These are phyloP conservation scores for Toxonevra muliebris DNA, from an alignment of 2,888 invertebrate species.

Conservation along the genomic window DNA sequence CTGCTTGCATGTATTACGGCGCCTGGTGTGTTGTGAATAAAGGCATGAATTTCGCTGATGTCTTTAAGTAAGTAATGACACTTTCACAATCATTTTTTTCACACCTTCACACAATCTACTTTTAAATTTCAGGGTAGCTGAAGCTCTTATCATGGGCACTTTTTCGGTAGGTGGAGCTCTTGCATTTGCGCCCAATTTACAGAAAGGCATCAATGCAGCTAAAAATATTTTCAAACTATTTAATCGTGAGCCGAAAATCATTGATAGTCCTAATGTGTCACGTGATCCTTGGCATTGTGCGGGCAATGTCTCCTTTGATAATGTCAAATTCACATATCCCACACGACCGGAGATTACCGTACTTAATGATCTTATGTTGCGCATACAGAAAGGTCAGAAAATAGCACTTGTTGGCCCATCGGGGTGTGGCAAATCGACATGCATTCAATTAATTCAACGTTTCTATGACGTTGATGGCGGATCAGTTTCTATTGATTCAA, in stretches of 20 bases:
- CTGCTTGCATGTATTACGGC: slow-evolving; percentile 78
- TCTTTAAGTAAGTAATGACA: slow-evolving; percentile 73
- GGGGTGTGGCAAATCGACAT: slow-evolving; percentile 91
- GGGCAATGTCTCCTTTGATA: slow-evolving; percentile 76
- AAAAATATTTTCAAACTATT: slow-evolving; percentile 74
- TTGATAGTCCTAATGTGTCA: slow-evolving; percentile 62
- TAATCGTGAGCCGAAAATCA: slow-evolving; percentile 70
- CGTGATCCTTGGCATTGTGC: slow-evolving; percentile 65
- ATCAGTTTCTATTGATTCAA: slow-evolving; percentile 69
- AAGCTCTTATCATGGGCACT: slow-evolving; percentile 76
- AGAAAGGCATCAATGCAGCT: slow-evolving; percentile 79
- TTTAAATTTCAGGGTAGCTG: slow-evolving; percentile 70
- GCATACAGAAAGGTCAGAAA: slow-evolving; percentile 74
- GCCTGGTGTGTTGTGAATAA: slow-evolving; percentile 73
- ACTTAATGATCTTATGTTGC: slow-evolving; percentile 72
- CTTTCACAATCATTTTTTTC: not conserved
- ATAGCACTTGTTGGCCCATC: slow-evolving; percentile 82
- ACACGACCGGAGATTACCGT: slow-evolving; percentile 76
- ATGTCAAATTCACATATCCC: slow-evolving; percentile 80
- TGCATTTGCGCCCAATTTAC: slow-evolving; percentile 81
- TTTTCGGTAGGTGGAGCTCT: slow-evolving; percentile 74
- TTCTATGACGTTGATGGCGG: slow-evolving; percentile 83
- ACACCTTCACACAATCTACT: not conserved
- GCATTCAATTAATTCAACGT: slow-evolving; percentile 82
- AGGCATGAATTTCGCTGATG: slow-evolving; percentile 68